Base-by-base conservation (phyloP, 2,113 vertebrate genomes). In the Accipiter cooperii region DNA sequence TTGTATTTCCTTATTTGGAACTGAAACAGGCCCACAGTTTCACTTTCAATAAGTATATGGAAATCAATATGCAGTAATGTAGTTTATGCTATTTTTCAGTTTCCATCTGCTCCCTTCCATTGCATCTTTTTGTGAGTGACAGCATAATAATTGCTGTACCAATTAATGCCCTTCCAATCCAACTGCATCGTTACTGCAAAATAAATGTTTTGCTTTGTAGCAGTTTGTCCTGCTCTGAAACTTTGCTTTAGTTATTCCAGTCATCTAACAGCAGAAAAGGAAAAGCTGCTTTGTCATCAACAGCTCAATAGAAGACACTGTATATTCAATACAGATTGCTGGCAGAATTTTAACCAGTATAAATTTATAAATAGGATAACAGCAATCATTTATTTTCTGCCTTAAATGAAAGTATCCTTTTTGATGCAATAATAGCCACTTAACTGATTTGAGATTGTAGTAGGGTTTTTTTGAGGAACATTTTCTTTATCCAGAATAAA, bases 281-380 rank as follows among this genome's bases (percentile, higher is more conserved):
- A 91, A 95, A 97, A 97, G 75, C 70, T 96, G 95, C 95, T 96
- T 96, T 94, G 89, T 97, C 96, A 95, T 97, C 89, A 96, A 49
- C 51, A 87, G 87, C 87, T 95, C 90, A 96, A 92, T 91, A 87
- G 85, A 92, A 96, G 68, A 87, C 47, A 76, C 87, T 95, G 74
- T 93, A 89, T 63, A 84, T 79, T 96, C 81, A 55, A 57, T 84
- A 78, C 8, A 10, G 85, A 94, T 74, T 90, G 34, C 73, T 95
- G 87, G 84, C 84, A 92, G 81, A 93, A 93, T 93, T 96, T 85
- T 97, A 97, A 96, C 87, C 75, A 94, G 87, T 93, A 52, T 66
- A 66, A 81, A 52, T 66, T 92, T 94, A 96, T 93, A 96, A 89
- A 89, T 93, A 92, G 87, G 65, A 89, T 90, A 93, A 82, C 88